Evolutionary conservation across 2,113 vertebrate species (phyloP).

Genomic region (Podarcis cretensis): DNA sequence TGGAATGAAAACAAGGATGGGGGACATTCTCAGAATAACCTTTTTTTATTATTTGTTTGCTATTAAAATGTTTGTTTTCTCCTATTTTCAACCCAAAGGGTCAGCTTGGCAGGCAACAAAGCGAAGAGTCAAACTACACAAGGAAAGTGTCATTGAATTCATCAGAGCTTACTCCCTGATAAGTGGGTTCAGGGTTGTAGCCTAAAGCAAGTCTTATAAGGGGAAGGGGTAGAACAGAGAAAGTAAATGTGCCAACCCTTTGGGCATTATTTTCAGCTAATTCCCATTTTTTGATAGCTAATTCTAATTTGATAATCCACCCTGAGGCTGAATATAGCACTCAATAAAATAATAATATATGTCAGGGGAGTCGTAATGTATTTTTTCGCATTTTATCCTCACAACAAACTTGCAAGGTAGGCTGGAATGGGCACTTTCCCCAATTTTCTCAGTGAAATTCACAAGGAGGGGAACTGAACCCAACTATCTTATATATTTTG

Average conservation of each 20-base stretch:
- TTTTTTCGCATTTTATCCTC: background rate
- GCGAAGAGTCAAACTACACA: background rate
- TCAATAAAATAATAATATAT: background rate
- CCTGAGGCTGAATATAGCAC: background rate
- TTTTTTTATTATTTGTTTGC: too few species aligned
- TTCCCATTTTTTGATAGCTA: too few species aligned
- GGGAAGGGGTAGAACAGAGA: background rate
- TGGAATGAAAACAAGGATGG: slow-evolving; percentile 50
- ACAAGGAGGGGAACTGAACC: background rate
- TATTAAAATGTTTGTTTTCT: background rate
- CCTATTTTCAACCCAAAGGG: background rate
- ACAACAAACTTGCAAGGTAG: background rate
- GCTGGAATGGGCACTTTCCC: too few species aligned
- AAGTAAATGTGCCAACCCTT: background rate
- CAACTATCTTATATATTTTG: background rate
- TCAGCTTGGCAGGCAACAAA: background rate
- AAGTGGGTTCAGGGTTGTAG: too few species aligned
- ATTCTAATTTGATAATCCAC: background rate
- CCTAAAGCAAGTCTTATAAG: too few species aligned
- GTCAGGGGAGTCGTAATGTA: background rate
- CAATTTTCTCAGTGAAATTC: background rate
- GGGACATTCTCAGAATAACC: background rate
- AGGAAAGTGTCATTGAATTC: background rate
- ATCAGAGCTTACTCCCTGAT: too few species aligned
- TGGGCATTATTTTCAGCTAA: background rate